A percentile compares a stretch with the other conserved stretches of the same genome.
These are phyloP conservation scores for Pristionchus pacificus DNA, from an alignment of 1,140 invertebrate species.

Conservation along the genomic window DNA sequence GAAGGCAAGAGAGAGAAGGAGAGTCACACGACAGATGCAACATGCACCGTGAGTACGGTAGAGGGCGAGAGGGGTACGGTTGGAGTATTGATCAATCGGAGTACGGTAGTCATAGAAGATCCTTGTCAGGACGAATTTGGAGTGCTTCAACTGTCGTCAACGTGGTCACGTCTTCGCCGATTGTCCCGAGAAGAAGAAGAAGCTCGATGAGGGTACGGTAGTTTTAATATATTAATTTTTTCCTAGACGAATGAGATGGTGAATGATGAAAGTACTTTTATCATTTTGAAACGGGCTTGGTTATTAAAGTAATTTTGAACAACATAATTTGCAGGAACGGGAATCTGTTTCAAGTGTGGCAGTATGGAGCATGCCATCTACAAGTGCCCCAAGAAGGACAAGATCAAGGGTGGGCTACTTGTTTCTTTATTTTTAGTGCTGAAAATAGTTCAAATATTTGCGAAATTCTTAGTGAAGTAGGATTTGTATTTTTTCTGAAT, in stretches of 20 bases:
- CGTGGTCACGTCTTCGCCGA: slow-evolving; percentile 73
- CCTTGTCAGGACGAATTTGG: slow-evolving; percentile 65
- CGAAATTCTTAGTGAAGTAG: too few species aligned
- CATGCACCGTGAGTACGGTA: slow-evolving; percentile 18
- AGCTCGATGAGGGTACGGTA: background rate
- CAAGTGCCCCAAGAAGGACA: slow-evolving; percentile 44
- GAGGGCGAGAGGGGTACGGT: background rate
- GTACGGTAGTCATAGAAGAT: too few species aligned
- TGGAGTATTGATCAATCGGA: background rate
- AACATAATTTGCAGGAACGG: slow-evolving; percentile 51
- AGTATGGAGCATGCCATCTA: slow-evolving; percentile 58
- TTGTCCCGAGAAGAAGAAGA: slow-evolving; percentile 67
- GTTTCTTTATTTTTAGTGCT: too few species aligned
- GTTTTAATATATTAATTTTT: background rate
- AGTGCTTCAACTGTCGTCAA: slow-evolving; percentile 37
- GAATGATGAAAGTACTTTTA: too few species aligned
- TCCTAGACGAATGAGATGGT: slow-evolving; percentile 56
- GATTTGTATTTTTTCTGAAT: background rate
- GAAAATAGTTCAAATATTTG: too few species aligned
- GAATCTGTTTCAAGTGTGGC: slow-evolving; percentile 62
- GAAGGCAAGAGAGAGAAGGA: slow-evolving; percentile 29
- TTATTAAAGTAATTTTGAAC: too few species aligned
- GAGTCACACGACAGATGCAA: slow-evolving; percentile 23
- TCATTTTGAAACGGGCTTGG: too few species aligned
- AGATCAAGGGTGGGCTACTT: background rate